Evolutionary conservation across 2,113 vertebrate species (phyloP), one percentile per base, ranked within the genome.

Genomic region (Malurus alboscapulatus): DNA sequence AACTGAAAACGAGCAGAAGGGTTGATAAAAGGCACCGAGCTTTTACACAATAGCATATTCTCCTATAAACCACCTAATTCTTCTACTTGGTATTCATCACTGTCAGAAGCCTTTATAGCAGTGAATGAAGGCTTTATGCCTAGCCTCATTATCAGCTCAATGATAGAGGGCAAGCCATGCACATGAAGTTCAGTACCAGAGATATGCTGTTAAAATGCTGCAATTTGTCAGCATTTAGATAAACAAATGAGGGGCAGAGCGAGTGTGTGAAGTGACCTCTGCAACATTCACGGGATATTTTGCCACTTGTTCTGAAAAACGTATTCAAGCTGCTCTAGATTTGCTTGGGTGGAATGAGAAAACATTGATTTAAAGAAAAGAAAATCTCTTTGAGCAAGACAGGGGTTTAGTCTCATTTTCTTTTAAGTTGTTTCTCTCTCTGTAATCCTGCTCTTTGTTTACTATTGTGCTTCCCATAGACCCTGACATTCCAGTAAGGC

Each of bases 181-280:
- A 97, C 98, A 97, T 98, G 94, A 97, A 95, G 95, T 92, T 93
- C 92, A 96, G 91, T 90, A 93, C 95, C 91, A 95, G 87, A 97
- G 97, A 98, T 97, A 98, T 94, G 95, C 96, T 97, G 97, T 96
- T 97, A 97, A 98, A 98, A 98, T 97, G 94, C 97, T 95, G 96
- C 98, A 98, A 98, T 98, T 98, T 98, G 98, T 98, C 98, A 98
- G 97, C 97, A 97, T 98, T 98, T 98, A 98, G 97, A 97, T 97
- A 97, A 98, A 98, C 97, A 98, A 98, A 98, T 97, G 98, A 98
- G 98, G 96, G 96, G 95, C 95, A 97, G 58, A 89, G 48, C 16
- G n/a, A 97, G 94, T 95, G 97, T 97, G 96, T 97, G 97, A 97
- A 96, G 94, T 96, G 95, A 97, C 90, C 97, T 95, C 91, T 84